Conservation (phyloP, 2,113 vertebrate genomes). For the Castor canadensis region DNA sequence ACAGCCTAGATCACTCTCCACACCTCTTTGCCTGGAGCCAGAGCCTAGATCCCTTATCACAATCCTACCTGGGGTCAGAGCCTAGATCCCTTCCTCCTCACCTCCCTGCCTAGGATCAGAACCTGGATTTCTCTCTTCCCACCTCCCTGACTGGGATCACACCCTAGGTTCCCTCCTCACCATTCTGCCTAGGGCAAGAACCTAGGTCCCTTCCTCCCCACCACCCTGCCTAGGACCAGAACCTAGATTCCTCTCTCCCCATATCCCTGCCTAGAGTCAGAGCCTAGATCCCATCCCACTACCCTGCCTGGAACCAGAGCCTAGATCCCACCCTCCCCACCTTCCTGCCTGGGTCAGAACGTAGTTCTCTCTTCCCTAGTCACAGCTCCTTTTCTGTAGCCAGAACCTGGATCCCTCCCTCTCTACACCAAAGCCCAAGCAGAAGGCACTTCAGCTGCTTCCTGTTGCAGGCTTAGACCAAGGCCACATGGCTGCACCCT, state of each 20-base stretch:
- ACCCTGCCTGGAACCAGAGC: neutral
- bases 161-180: neutral
- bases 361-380: too few species aligned
- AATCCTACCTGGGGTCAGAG: neutral
- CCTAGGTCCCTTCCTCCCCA: neutral
- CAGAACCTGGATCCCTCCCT: neutral
- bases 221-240: neutral
- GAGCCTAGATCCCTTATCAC: too few species aligned
- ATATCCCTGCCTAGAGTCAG: neutral
- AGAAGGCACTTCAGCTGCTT: conserved; percentile 36
- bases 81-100: neutral
- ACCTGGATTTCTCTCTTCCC: neutral
- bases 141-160: neutral
- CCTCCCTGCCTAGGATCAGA: neutral
- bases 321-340: neutral
- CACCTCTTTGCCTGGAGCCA: too few species aligned
- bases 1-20: neutral
- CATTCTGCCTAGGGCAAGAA: neutral
- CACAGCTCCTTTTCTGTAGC: neutral
- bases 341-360: neutral
- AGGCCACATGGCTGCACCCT: neutral
- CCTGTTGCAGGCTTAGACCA: conserved; percentile 50
- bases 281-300: neutral
- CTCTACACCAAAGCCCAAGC: neutral
- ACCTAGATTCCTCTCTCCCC: neutral